Percentiles rank a stretch among this genome's conserved stretches.
Evolutionary conservation across 2,113 vertebrate genomes (phyloP).

Genomic region (Cynocephalus volans): DNA sequence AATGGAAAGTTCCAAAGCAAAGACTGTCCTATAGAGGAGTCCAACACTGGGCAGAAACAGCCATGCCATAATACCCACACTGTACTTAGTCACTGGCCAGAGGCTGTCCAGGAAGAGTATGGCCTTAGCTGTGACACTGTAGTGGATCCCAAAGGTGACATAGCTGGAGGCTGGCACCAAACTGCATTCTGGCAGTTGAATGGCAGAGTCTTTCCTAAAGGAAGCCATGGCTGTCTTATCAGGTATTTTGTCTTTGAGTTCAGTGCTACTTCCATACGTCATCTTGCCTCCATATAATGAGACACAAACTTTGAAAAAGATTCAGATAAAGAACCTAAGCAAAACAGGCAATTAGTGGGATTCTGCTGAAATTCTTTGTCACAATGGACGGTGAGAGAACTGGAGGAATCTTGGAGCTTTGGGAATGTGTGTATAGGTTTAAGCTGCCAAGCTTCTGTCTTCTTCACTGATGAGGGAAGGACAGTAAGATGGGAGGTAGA

Average conservation of each 20-base stretch:
- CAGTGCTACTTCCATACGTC: background rate
- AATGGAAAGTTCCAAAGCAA: background rate
- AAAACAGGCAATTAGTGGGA: background rate
- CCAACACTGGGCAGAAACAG: background rate
- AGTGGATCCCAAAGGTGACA: background rate
- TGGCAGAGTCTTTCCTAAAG: background rate
- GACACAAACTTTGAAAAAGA: background rate
- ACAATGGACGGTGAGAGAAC: background rate
- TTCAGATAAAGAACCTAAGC: constrained; percentile 6
- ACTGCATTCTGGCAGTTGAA: background rate
- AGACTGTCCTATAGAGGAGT: background rate
- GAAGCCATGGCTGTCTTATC: background rate
- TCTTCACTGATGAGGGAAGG: background rate
- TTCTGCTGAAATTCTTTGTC: background rate
- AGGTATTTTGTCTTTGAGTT: background rate
- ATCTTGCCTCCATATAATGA: background rate
- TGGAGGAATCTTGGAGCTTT: background rate
- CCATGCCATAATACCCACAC: background rate
- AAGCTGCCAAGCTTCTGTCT: constrained; percentile 52
- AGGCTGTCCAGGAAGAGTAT: background rate
- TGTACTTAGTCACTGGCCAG: background rate
- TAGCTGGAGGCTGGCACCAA: background rate
- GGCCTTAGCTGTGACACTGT: background rate
- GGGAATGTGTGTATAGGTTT: background rate
- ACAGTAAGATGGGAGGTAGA: background rate